Conservation (phyloP, 2,113 vertebrate species). For the Arenaria interpres region DNA sequence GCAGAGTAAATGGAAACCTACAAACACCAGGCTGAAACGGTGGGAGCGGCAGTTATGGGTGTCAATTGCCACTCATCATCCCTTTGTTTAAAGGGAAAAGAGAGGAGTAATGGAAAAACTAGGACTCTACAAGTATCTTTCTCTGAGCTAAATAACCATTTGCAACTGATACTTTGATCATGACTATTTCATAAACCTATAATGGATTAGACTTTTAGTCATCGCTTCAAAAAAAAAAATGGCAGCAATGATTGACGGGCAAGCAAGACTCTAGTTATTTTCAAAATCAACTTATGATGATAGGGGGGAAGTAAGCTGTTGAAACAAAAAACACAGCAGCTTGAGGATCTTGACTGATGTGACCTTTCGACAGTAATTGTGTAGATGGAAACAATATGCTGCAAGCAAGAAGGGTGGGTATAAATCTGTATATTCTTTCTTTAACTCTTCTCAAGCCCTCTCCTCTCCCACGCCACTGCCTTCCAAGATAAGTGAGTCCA, state of each 20-base stretch:
- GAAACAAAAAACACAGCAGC: not conserved
- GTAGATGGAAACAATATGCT: not conserved
- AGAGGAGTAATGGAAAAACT: not conserved
- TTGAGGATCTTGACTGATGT: not conserved
- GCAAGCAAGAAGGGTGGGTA: not conserved
- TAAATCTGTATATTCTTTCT: not conserved
- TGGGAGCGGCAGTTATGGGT: not conserved
- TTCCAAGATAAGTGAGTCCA: not conserved
- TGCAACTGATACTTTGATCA: not conserved
- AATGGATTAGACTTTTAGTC: not conserved
- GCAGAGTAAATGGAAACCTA: not conserved
- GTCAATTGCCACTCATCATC: not conserved
- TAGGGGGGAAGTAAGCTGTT: not conserved
- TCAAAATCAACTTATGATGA: not conserved
- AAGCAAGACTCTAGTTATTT: not conserved
- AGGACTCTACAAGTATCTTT: not conserved
- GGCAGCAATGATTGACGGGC: not conserved
- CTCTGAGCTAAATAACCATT: not conserved
- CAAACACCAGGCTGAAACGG: not conserved
- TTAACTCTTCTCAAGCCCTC: not conserved
- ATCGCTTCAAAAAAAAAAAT: not conserved
- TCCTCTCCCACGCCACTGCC: not conserved
- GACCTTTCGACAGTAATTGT: not conserved
- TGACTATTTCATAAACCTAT: not conserved
- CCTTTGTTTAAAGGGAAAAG: not conserved